Evolutionary conservation across 1,140 invertebrate species (phyloP).

Genomic region (Lutraria rhynchaena): DNA sequence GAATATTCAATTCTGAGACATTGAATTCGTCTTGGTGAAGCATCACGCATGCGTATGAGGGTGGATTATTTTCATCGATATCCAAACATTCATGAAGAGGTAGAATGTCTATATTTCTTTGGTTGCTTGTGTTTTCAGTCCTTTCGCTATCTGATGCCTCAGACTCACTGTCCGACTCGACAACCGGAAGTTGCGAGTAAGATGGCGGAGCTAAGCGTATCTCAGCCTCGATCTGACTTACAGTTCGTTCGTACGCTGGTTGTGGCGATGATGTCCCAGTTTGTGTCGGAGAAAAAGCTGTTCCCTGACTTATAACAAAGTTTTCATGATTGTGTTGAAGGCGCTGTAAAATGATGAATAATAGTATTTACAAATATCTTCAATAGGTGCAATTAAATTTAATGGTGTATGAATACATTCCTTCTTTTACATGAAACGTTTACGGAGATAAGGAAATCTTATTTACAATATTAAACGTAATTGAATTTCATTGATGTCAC

Average conservation of each 20-base stretch:
- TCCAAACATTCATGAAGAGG: slow-evolving; percentile 4
- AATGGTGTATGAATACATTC: too few species aligned
- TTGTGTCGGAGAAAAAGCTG: neutral
- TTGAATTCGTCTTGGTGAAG: slow-evolving; percentile 33
- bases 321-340: neutral
- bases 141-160: neutral
- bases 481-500: too few species aligned
- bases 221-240: slow-evolving; percentile 40
- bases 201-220: slow-evolving; percentile 44
- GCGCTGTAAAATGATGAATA: neutral
- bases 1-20: slow-evolving; percentile 23
- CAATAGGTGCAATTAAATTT: too few species aligned
- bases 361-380: too few species aligned
- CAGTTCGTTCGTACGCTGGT: slow-evolving; percentile 3
- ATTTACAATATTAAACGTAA: too few species aligned
- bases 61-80: slow-evolving; percentile 38
- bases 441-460: too few species aligned
- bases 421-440: too few species aligned
- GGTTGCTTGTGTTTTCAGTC: neutral
- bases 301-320: neutral
- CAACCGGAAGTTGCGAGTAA: slow-evolving; percentile 40
- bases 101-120: neutral
- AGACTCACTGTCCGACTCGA: slow-evolving; percentile 8
- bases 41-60: slow-evolving; percentile 54
- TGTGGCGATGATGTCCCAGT: neutral